Evolutionary conservation across 2,888 invertebrate species (phyloP).

Genomic region (Masnerella sp.): DNA sequence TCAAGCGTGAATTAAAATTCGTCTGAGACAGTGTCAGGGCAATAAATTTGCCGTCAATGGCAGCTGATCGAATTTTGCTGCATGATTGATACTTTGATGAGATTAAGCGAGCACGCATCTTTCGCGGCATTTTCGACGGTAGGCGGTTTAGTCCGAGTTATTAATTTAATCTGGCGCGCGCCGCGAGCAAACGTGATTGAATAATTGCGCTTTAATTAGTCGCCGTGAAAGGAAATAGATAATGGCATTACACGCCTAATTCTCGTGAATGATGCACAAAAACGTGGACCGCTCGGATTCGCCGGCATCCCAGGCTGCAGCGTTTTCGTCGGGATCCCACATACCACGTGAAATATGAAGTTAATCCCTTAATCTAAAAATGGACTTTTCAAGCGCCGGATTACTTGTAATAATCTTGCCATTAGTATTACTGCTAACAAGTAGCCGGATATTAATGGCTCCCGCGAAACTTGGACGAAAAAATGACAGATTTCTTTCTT

Average conservation of each 20-base stretch:
- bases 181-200: neutral
- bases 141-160: constrained; percentile 5
- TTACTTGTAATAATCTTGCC: constrained; percentile 24
- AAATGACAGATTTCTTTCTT: neutral
- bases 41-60: constrained; percentile 39
- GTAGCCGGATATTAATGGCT: constrained; percentile 5
- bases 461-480: neutral
- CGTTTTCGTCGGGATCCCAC: constrained; percentile 16
- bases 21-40: constrained; percentile 13
- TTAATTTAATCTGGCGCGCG: neutral
- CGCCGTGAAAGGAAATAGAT: constrained; percentile 9
- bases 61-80: constrained; percentile 32
- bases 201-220: constrained; percentile 16
- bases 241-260: constrained; percentile 21
- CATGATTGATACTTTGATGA: constrained; percentile 34
- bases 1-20: constrained; percentile 22
- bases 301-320: neutral
- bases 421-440: constrained; percentile 25
- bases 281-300: constrained; percentile 20
- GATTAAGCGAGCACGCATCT: constrained; percentile 2
- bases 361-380: constrained; percentile 37
- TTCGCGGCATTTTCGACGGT: constrained; percentile 6
- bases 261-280: constrained; percentile 26
- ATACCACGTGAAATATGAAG: constrained; percentile 29
- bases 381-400: constrained; percentile 23